Base-by-base conservation (phyloP, 2,797 vertebrate genomes). In the Babyrousa celebensis region DNA sequence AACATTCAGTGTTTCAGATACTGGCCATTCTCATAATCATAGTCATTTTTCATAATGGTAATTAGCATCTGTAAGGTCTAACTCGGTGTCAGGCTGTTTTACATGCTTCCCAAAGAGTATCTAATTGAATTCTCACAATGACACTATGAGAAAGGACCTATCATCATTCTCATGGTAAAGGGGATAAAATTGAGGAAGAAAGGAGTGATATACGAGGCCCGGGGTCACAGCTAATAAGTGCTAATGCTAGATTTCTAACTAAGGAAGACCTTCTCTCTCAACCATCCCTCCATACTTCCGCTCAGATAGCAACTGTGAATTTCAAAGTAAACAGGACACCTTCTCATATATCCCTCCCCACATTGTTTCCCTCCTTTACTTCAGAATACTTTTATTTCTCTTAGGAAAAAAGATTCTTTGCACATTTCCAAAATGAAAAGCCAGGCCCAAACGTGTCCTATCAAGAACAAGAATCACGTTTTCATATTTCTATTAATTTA, bases 341-440 rank as follows among this genome's bases (percentile, higher is more conserved):
- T 36, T 60, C 60, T n/a, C 70, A 1, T 68, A 17, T n/a, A 5
- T 9, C 6, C 12, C 3, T 75, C 40, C 40, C 27, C 77, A 70
- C 70, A 62, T 36, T 62, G 40, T 54, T 77, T 70, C 15, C 10
- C 89, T 89, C 17, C 32, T 92, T 67, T 7, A 60, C 36, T 77
- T n/a, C 21, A 67, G 48, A 21, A 60, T 72, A 36, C 32, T 60
- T 60, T 85, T 15, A 95, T 43, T 94, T 91, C 52, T 86, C 79
- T 62, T 87, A 12, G 9, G 27, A 43, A 52, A 40, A 29, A 54
- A 25, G 6, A 70, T 36, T 77, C n/a, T 56, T 65, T 27, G 27
- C 29, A n/a, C 12, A 71, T n/a, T 54, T 5, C 85, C 17, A 93
- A 87, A 96, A 90, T 43, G 12, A 27, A 54, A 90, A 67, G 4